These are phyloP conservation scores for Nothoprocta pentlandii DNA, from an alignment of 2,113 vertebrate genomes.

Conservation along the genomic window DNA sequence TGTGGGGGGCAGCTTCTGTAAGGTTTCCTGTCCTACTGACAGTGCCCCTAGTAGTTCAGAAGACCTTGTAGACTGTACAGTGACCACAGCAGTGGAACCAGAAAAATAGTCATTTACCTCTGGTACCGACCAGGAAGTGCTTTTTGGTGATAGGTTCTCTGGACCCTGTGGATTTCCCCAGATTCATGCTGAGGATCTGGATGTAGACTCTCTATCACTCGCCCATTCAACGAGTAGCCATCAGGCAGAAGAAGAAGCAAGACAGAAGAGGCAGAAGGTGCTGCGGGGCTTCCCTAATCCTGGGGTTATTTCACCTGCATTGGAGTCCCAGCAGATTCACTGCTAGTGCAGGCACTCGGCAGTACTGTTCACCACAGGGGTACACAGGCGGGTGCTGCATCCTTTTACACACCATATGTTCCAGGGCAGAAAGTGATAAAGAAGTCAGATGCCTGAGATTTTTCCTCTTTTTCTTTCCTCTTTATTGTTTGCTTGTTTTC, in stretches of 20 bases:
- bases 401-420: background rate
- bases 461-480: background rate
- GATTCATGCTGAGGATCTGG: background rate
- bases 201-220: background rate
- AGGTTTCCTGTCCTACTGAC: background rate
- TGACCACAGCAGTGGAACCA: background rate
- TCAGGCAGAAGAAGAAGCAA: rapidly evolving
- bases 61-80: background rate
- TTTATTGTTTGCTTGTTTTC: background rate
- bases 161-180: background rate
- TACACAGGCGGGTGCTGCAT: background rate
- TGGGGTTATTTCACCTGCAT: background rate
- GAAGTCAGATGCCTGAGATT: background rate
- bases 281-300: background rate
- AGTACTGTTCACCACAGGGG: background rate
- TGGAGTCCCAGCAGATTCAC: background rate
- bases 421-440: background rate
- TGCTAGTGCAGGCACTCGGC: background rate
- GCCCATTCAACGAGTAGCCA: background rate
- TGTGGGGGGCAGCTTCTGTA: constrained; percentile 20
- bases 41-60: constrained; percentile 38
- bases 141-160: background rate
- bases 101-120: background rate
- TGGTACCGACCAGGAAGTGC: background rate
- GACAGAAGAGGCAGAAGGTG: background rate